Evolutionary conservation across 2,888 invertebrate genomes (phyloP), one percentile per base, ranked within the genome.

Genomic region (Copidosoma aretas): DNA sequence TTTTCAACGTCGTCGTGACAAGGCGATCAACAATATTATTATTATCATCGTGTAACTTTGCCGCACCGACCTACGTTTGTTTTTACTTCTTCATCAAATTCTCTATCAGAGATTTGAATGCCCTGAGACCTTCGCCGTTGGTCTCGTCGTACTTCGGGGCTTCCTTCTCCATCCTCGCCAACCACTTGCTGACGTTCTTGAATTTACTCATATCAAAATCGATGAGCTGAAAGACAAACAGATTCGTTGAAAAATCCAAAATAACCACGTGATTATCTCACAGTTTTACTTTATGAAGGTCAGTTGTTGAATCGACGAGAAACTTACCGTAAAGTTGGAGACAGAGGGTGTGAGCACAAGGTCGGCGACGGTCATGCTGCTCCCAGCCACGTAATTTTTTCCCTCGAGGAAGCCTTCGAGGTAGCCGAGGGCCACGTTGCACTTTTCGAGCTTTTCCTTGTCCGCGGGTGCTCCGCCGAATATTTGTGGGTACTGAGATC

Each of bases 291-390:
- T n/a, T n/a, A n/a, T n/a, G n/a, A n/a, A n/a, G n/a, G 41, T 46
- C 21, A 19, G 19, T 32, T 21, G 19, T 4, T 49, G 10, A 49
- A 49, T 32, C 8, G 32, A n/a, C 14, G 14, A 24, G 39, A 53
- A 15, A 51, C 79, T 76, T 60, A 90, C 91, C 78, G 91, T 92
- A 71, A 88, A 87, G 71, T 90, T 91, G 59, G 93, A 89, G 14
- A 93, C 87, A 10, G 88, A 87, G 12, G 91, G 88, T 43, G 90
- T 85, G 57, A 94, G 80, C 46, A 89, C 84, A 53, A 93, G 86
- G 83, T 95, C 95, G 10, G 95, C 95, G 21, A 95, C 81, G 21
- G 94, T 94, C 64, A 93, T 84, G 68, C 86, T 86, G 68, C 90
- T 86, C 1, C 93, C 94, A 19, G 93, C 93, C 46, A 85, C 88